Evolutionary conservation across 37 sponge, comb jelly and placozoan genomes (phyloP), one percentile per base, ranked within the genome.

Genomic region (Eunapius fragilis): DNA sequence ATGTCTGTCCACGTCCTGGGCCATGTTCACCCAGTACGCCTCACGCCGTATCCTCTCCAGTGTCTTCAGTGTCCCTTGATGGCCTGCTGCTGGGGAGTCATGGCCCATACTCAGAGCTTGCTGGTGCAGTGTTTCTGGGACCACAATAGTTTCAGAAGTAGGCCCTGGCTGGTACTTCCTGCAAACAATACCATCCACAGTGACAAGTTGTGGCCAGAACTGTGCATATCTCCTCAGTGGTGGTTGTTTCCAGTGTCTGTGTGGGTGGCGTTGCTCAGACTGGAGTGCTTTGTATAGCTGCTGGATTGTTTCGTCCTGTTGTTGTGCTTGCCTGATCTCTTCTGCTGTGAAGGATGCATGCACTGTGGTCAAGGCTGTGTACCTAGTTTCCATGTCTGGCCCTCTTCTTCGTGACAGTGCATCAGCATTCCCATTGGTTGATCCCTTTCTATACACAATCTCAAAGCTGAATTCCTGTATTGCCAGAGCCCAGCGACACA

Each of bases 21-120:
- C 86, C 83, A 88, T 85, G 35, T 83, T 70, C 24, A 92, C 86
- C 88, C 93, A 88, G 67, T 85, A 92, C 23, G 80, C 87, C 25
- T 68, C 71, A 7, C 50, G 27, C 2, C 77, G 81, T 14, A 92
- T 27, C 26, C 88, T 31, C 7, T 80, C 72, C 38, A 92, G 71
- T 67, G 93, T 92, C 73, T 85, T 88, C 31, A 82, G 86, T 49
- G 45, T 35, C 26, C 93, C 93, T 25, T 37, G 86, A 77, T 92
- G 93, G 38, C 93, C 89, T 22, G 86, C 83, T 23, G 24, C 47
- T 10, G 76, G 77, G 3, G 36, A n/a, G 47, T 90, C 82, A 70
- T 90, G 81, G 19, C 23, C n/a, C 0, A 68, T 69, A 5, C 0
- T n/a, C 24, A 90, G 81, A 25, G 69, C 74, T 24, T 74, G 31